Base-by-base conservation (phyloP, 1,140 invertebrate genomes). In the Armadillidium nasatum region DNA sequence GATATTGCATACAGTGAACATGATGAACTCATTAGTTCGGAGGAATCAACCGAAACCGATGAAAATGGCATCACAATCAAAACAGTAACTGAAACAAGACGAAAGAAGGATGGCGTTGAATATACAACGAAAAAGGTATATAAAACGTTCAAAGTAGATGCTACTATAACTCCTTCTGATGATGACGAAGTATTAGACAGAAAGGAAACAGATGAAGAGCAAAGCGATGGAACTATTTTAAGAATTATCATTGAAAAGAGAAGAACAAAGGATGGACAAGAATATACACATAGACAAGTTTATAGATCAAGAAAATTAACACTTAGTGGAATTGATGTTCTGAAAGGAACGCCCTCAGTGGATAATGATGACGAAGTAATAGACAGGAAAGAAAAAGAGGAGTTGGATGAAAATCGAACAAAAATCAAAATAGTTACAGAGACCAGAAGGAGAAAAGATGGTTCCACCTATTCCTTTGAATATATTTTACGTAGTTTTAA, bases 101-200 rank as follows among this genome's bases (percentile, higher is more conserved):
- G 79, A 10, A 81, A 81, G 54, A 44, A 71, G 4, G 73, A 67
- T 46, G 79, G 79, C 0, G 50, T 78, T 44, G 79, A 81, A 46
- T 81, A 81, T 72, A 79, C 77, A 4, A 81, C 80, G 7, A 81
- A 79, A 69, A 81, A 81, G 70, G 80, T 81, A 21, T 81, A 81
- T 73, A 81, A 81, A 66, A 81, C 80, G 0, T 76, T 74, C 15
- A 79, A 79, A 60, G 73, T 81, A n/a, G 73, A 76, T 33, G 76
- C 79, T 11, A 75, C 71, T 13, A 76, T 81, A 23, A 81, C 80
- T 13, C 80, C 80, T 45, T 81, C 80, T 7, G 77, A 78, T 68
- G 75, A 74, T 54, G 80, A 81, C 68, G 77, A 81, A 72, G 71
- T 81, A n/a, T 72, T 81, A 23, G 77, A 79, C 71, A 78, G 75